phyloP scores from a whole-genome alignment of 2,797 vertebrate genomes.

The Menidia menidia region DNA sequence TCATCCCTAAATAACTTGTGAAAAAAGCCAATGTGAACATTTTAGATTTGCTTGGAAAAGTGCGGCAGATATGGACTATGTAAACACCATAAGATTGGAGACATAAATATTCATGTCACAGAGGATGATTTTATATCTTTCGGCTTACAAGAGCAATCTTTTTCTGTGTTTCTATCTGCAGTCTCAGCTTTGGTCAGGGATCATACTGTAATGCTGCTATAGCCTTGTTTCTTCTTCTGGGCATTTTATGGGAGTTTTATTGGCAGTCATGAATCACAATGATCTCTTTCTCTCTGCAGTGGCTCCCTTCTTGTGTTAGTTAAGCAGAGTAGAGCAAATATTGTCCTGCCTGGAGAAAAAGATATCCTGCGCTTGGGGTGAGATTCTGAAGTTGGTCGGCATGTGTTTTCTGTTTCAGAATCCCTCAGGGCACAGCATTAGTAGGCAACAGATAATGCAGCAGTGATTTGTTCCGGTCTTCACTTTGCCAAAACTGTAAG shows the following conservation, averaged over 20 bases:
- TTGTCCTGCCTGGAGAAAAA: conserved; percentile 31
- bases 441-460: conserved; percentile 12
- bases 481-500: background rate
- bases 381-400: conserved; percentile 12
- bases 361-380: conserved; percentile 25
- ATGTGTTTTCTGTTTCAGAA: conserved; percentile 9
- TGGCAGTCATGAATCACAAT: conserved; percentile 66
- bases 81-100: conserved; percentile 31
- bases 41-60: background rate
- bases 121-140: conserved; percentile 48
- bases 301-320: conserved; percentile 44
- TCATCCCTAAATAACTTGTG: background rate
- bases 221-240: conserved; percentile 50
- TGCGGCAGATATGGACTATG: background rate
- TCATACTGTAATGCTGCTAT: conserved; percentile 38
- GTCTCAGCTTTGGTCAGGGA: conserved; percentile 32
- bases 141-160: conserved; percentile 30
- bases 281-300: conserved; percentile 58
- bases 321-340: conserved; percentile 47
- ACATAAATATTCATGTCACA: conserved; percentile 48
- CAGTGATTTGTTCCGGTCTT: background rate
- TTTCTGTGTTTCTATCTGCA: conserved; percentile 36
- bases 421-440: background rate
- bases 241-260: conserved; percentile 61
- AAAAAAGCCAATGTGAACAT: background rate